Evolutionary conservation across 2,797 vertebrate genomes (phyloP).

Genomic region (Hemitrygon akajei): DNA sequence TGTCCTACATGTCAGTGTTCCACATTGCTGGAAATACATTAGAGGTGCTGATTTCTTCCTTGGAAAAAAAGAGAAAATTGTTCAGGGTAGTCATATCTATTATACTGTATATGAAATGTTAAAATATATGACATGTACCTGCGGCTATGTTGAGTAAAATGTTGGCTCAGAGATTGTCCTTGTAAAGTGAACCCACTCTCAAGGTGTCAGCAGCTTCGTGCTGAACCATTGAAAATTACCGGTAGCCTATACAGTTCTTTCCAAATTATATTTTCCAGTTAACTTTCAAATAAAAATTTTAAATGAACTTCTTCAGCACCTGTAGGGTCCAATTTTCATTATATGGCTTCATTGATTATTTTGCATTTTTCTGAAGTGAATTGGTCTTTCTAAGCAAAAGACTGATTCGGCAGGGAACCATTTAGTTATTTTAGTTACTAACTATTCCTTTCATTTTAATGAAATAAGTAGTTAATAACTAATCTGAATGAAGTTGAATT

Average conservation of each 20-base stretch:
- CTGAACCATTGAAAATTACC: background rate
- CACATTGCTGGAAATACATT: slow-evolving; percentile 22
- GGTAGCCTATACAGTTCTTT: background rate
- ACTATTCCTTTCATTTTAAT: no score
- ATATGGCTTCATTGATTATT: background rate
- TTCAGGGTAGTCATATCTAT: slow-evolving; percentile 17
- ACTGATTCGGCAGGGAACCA: background rate
- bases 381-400: background rate
- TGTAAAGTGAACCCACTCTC: slow-evolving; percentile 6
- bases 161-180: background rate
- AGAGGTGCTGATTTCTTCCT: slow-evolving; percentile 9
- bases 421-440: no score
- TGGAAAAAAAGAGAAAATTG: background rate
- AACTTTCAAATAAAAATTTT: background rate
- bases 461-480: background rate
- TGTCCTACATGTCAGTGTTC: slow-evolving; percentile 11
- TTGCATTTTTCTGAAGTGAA: background rate
- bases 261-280: background rate
- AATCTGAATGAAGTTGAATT: background rate
- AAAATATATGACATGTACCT: slow-evolving; percentile 28
- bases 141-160: slow-evolving; percentile 19
- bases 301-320: no score
- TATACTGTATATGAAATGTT: slow-evolving; percentile 5
- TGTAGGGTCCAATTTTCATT: background rate
- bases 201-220: background rate